Evolutionary conservation across 2,797 vertebrate genomes (phyloP), one percentile per base, ranked within the genome.

Genomic region (Oryzias dopingdopingensis): DNA sequence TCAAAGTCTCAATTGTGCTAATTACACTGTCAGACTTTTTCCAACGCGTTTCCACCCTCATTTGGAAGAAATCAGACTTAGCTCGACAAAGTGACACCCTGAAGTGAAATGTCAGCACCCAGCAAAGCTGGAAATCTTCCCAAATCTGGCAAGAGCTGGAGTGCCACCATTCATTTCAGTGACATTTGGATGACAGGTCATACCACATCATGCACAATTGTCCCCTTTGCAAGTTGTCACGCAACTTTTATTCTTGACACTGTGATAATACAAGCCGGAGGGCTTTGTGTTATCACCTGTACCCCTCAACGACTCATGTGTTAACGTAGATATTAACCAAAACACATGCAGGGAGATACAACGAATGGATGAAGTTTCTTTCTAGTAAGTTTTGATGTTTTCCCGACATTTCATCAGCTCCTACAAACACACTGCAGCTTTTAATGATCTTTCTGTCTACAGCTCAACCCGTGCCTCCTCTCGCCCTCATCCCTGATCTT

Each of bases 221-320:
- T 82, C 84, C 85, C 81, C 80, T 85, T 89, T 88, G 77, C 82
- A 80, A 72, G 72, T 80, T 84, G 85, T 82, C 85, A 78, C 64
- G 69, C 70, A 72, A 73, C 72, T 62, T 48, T 70, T 81, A 78
- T 85, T 75, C 79, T 84, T 83, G 79, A 81, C 80, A 66, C 70
- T 37, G 48, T 52, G 67, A 77, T 79, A 75, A 84, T 75, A 71
- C 58, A 70, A 61, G 67, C 40, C 53, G 55, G 54, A 59, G 59
- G 57, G 83, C 74, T 81, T 76, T 65, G 56, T 75, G 81, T 86
- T 85, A 86, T 82, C 87, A 76, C 82, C 71, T 67, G 62, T 77
- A 72, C 59, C 76, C 68, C 42, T 74, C 72, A 62, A 70, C 61
- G 42, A 76, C 69, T 72, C 57, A 57, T 1, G 40, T 78, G 70